These are phyloP conservation scores for Mixornis gularis DNA, from an alignment of 2,113 vertebrate genomes.

Conservation along the genomic window DNA sequence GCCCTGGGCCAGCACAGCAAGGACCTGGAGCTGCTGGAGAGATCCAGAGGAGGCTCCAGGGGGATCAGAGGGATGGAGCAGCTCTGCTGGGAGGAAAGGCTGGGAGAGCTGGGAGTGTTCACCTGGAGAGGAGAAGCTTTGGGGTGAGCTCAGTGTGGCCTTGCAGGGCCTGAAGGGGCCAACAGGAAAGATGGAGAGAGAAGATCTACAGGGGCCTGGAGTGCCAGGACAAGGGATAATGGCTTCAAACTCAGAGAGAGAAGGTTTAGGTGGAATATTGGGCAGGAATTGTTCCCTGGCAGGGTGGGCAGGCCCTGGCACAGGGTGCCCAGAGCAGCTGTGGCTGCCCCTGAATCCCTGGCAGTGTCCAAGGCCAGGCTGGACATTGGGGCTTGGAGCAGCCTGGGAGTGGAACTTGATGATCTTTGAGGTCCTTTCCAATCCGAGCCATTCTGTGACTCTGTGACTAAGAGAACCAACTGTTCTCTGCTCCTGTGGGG, in stretches of 20 bases:
- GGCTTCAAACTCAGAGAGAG: rapidly evolving
- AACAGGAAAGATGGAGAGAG: rapidly evolving
- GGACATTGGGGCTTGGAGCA: not conserved
- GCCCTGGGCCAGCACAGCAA: not conserved
- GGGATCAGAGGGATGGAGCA: too few species aligned
- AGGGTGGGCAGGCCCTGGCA: not conserved
- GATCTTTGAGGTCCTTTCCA: not conserved
- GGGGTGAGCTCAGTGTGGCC: not conserved
- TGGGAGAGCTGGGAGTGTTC: not conserved
- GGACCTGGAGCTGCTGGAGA: not conserved
- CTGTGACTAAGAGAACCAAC: not conserved
- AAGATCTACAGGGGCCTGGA: rapidly evolving
- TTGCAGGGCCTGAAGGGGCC: rapidly evolving
- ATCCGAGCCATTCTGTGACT: not conserved
- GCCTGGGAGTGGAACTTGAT: not conserved
- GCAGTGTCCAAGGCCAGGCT: not conserved
- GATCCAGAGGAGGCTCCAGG: not conserved
- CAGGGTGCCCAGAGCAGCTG: not conserved
- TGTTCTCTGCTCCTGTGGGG: rapidly evolving
- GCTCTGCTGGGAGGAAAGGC: not conserved
- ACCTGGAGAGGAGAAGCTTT: not conserved
- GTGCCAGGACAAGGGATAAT: rapidly evolving
- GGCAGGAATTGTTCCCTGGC: rapidly evolving
- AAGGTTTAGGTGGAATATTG: rapidly evolving
- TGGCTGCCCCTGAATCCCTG: not conserved